Percentiles rank a stretch among this genome's conserved stretches.
These are phyloP conservation scores for Drosophila kanapiae DNA, from an alignment of 1,140 invertebrate genomes.

Conservation along the genomic window DNA sequence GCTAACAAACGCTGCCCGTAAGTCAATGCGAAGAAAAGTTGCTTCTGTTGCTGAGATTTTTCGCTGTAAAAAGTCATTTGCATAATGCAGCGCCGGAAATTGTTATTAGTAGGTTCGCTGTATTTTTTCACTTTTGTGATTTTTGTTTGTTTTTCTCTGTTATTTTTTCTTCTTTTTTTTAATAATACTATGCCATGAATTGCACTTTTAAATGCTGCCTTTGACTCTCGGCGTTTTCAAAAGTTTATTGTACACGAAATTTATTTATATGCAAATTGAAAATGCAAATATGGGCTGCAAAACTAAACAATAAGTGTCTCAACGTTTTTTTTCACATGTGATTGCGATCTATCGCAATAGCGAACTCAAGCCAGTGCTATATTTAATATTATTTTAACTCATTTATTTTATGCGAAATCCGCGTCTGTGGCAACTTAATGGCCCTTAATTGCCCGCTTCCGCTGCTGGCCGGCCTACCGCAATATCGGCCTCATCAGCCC, in stretches of 20 bases:
- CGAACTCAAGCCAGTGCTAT: slow-evolving; percentile 33
- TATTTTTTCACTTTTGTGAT: slow-evolving; percentile 36
- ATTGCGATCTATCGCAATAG: slow-evolving; percentile 52
- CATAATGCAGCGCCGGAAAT: slow-evolving; percentile 80
- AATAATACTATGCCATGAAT: slow-evolving; percentile 63
- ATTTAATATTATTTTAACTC: slow-evolving; percentile 55
- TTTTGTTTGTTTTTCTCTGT: slow-evolving; percentile 27
- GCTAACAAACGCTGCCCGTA: slow-evolving; percentile 39
- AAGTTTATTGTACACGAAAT: slow-evolving; percentile 61
- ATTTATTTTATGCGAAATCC: slow-evolving; percentile 62
- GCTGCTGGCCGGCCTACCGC: slow-evolving; percentile 37
- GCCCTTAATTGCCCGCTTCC: slow-evolving; percentile 69
- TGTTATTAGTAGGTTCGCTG: slow-evolving; percentile 74
- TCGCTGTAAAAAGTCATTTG: slow-evolving; percentile 77
- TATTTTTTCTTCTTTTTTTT: slow-evolving; percentile 13
- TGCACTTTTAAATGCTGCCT: slow-evolving; percentile 77
- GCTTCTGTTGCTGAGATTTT: slow-evolving; percentile 56
- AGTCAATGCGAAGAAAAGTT: slow-evolving; percentile 75
- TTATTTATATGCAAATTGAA: slow-evolving; percentile 79
- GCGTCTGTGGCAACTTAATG: slow-evolving; percentile 63
- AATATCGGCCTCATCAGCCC: slow-evolving; percentile 62
- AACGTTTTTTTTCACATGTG: slow-evolving; percentile 66
- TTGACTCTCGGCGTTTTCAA: slow-evolving; percentile 66
- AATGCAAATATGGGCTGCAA: slow-evolving; percentile 56
- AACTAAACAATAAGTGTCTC: slow-evolving; percentile 74